A percentile compares a stretch with the other conserved stretches of the same genome.
Evolutionary conservation across 2,797 vertebrate species (phyloP).

Genomic region (Cossypha heuglini): DNA sequence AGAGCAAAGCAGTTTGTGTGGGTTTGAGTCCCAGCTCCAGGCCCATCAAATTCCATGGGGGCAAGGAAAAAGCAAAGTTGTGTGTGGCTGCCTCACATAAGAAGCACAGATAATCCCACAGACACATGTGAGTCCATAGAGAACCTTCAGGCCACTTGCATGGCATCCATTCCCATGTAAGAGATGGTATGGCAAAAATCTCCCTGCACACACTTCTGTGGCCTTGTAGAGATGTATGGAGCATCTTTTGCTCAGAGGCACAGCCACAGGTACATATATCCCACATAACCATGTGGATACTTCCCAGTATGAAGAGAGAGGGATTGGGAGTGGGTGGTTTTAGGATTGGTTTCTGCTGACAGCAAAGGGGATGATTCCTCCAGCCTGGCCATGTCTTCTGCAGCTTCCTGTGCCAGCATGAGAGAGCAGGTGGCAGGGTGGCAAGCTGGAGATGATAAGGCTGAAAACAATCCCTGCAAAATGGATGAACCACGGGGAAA

Average conservation of each 20-base stretch:
- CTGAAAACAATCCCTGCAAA: background rate
- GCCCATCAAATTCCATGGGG: background rate
- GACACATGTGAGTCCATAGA: accelerated
- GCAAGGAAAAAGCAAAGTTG: background rate
- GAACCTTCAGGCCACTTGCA: background rate
- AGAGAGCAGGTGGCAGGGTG: background rate
- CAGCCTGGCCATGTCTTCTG: background rate
- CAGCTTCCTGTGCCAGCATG: background rate
- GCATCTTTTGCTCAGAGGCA: background rate
- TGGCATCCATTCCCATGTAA: background rate
- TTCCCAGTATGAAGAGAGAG: background rate
- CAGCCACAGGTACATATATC: background rate
- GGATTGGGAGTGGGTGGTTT: accelerated
- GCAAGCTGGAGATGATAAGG: background rate
- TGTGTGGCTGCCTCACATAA: accelerated
- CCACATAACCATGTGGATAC: accelerated
- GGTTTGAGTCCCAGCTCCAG: background rate
- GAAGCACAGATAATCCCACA: background rate
- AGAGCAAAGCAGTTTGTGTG: background rate
- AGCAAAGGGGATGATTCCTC: background rate
- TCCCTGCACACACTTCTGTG: background rate
- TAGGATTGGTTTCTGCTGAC: background rate
- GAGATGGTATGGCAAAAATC: background rate
- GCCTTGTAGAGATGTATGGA: background rate
- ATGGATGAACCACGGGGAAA: background rate